Evolutionary conservation across 2,113 vertebrate genomes (phyloP).

Genomic region (Saccopteryx bilineata): DNA sequence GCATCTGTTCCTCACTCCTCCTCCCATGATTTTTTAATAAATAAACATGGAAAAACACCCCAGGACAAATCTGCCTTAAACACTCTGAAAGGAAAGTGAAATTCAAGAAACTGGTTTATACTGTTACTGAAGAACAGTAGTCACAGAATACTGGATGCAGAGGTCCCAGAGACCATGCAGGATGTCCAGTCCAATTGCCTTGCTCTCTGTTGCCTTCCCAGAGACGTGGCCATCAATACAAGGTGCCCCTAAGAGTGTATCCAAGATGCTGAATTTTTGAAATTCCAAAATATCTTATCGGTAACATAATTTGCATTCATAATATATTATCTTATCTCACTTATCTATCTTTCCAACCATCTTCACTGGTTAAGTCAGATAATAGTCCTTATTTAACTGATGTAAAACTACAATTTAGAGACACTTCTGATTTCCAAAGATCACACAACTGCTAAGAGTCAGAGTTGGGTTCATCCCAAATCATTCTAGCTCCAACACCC

Average conservation of each 20-base stretch:
- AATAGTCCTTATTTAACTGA: background rate
- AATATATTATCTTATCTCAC: background rate
- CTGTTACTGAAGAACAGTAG: background rate
- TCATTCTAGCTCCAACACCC: background rate
- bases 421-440: background rate
- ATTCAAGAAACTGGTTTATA: background rate
- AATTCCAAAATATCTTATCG: background rate
- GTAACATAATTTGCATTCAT: background rate
- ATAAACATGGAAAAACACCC: background rate
- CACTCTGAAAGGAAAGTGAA: conserved; percentile 29
- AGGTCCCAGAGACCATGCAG: background rate
- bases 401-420: background rate
- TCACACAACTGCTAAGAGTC: background rate
- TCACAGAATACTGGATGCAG: background rate
- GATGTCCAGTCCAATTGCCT: background rate
- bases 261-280: background rate
- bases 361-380: background rate
- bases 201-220: background rate
- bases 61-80: background rate
- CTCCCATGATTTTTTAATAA: conserved; percentile 8
- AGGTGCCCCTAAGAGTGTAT: background rate
- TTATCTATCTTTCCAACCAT: background rate
- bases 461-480: background rate
- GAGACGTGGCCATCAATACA: background rate
- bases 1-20: background rate